Base-by-base conservation (phyloP, 1,140 invertebrate genomes). In the Polypedilum pembai region DNA sequence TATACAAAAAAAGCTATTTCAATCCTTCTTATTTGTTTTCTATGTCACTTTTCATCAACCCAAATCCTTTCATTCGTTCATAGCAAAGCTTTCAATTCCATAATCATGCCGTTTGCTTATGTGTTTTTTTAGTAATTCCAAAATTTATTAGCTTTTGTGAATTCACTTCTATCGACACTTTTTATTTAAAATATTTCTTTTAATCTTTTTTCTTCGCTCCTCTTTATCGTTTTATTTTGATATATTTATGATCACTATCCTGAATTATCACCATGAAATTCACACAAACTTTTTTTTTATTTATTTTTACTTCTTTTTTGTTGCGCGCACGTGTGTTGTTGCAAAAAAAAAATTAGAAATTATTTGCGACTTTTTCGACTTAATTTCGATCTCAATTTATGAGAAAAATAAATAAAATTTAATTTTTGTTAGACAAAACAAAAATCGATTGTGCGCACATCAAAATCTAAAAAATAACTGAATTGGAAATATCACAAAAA, bases 391-490 rank as follows among this genome's bases (percentile, higher is more conserved):
- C 45, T n/a, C 45, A 4, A 56, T 56, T 56, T 15, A 56, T 33
- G 24, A 56, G 3, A 1, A 56, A 56, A 56, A 56, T 56, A 56
- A 12, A 56, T 12, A 56, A 56, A 15, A 56, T n/a, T n/a, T n/a
- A 56, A 45, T 12, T 12, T 45, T 45, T 56, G 45, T 56, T 56
- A 56, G 45, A 56, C 45, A 56, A 56, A 56, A 56, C 45, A 56
- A 56, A 56, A 56, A 69, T 21, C 65, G 65, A 69, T 69, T 69
- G 65, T 69, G 65, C 65, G 20, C 65, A 69, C 65, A 69, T 69
- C 65, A 69, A 69, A 69, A 69, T 69, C 65, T 69, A 69, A 69
- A 21, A 69, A 69, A 69, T 69, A 69, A 69, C 65, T 69, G 65
- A 69, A 69, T 69, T 69, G 65, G 65, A 69, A 69, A 69, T 69